Evolutionary conservation across 2,888 invertebrate species (phyloP), one percentile per base, ranked within the genome.

Genomic region (Drosophila affinis): DNA sequence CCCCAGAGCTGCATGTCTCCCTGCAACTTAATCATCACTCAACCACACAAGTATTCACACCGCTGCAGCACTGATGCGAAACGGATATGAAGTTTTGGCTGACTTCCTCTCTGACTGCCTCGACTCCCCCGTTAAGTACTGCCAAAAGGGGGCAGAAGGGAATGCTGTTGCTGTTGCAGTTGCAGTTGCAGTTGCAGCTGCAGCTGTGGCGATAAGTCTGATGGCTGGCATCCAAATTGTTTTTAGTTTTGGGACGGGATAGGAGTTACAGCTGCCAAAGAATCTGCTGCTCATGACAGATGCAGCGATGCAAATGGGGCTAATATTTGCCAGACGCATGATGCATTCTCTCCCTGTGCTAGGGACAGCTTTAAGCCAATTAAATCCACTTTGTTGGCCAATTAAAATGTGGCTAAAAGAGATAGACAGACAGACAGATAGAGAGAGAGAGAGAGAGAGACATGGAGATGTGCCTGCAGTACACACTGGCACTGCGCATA

Each of bases 381-480:
- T 84, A 84, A 79, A 84, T 57, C 73, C 77, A 72, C 74, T 81
- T 79, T 84, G 85, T 87, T 76, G 72, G 78, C 87, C 85, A 83
- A 83, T 83, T 83, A 84, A 76, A 81, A 78, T 67, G 76, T 65
- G 53, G 57, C 27, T 29, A 24, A 46, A 18, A 52, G 21, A 49
- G 24, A 24, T 17, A 24, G 49, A 45, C 17, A 53, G 39, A 29
- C 29, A 27, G 24, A 24, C 6, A 27, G 27, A 27, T 6, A 6
- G 27, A 7, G 0, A 27, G 27, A 24, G 24, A 24, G 24, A 24
- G 27, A 7, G 27, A 9, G 29, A 29, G 29, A 7, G 27, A 29
- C 7, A 9, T 7, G 9, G 9, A 24, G 24, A 24, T 24, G 24
- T 24, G 24, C 24, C 24, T 5, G 5, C 4, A 4, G 24, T 24